Conservation (phyloP, 2,113 vertebrate genomes). For the Corythaeola cristata region DNA sequence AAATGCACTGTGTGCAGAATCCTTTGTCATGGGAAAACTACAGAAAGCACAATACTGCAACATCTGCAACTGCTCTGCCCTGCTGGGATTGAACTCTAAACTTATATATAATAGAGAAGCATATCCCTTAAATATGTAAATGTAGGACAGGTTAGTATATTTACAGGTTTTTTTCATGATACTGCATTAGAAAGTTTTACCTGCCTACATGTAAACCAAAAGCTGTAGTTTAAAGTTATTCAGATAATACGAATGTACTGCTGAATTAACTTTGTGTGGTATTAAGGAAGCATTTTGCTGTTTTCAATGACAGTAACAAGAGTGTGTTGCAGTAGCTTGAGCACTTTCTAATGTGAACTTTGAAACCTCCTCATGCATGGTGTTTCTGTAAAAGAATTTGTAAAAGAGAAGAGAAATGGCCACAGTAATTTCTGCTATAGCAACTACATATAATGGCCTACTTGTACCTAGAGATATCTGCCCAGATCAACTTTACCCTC, state of each 20-base stretch:
- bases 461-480: neutral
- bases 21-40: constrained; percentile 7
- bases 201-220: neutral
- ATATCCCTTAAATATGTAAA: neutral
- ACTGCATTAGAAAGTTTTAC: neutral
- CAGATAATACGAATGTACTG: neutral
- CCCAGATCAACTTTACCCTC: neutral
- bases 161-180: neutral
- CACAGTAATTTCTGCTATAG: neutral
- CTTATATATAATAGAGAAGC: neutral
- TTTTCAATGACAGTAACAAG: neutral
- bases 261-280: neutral
- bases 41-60: constrained; percentile 1
- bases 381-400: neutral
- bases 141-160: neutral
- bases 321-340: neutral
- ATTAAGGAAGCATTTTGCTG: neutral
- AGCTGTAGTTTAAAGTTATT: neutral
- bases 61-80: constrained; percentile 18
- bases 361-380: neutral
- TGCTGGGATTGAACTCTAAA: neutral
- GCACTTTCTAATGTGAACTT: neutral
- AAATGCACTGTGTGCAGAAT: constrained; percentile 20
- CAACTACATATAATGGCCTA: neutral
- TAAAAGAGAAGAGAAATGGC: neutral